Evolutionary conservation across 2,113 vertebrate species (phyloP).

Genomic region (Daboia siamensis): DNA sequence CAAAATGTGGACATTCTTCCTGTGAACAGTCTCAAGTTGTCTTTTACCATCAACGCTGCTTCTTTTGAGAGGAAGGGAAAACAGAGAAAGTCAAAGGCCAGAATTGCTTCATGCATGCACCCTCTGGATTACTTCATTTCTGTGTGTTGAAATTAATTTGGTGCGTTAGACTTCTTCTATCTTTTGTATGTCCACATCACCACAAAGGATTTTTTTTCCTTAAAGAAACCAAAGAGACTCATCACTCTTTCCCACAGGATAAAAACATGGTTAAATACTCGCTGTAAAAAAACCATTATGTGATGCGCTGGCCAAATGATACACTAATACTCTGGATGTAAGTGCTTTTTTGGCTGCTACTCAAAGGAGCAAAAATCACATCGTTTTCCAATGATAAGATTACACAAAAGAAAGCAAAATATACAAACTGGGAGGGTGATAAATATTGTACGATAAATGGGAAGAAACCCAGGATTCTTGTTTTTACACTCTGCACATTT

Average conservation of each 20-base stretch:
- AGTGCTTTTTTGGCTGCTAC: constrained; percentile 80
- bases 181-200: constrained; percentile 67
- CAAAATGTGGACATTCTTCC: neutral
- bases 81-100: constrained; percentile 40
- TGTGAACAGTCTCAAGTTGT: constrained; percentile 21
- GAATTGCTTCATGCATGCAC: constrained; percentile 47
- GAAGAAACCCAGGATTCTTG: constrained; percentile 59
- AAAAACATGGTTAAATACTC: constrained; percentile 71
- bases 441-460: constrained; percentile 70
- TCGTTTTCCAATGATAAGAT: constrained; percentile 75
- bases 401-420: constrained; percentile 74
- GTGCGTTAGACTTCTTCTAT: constrained; percentile 63
- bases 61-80: constrained; percentile 36
- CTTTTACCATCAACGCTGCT: constrained; percentile 27
- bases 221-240: constrained; percentile 60
- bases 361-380: constrained; percentile 80
- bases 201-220: constrained; percentile 55
- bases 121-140: constrained; percentile 67
- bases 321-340: constrained; percentile 74
- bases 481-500: constrained; percentile 61
- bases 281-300: constrained; percentile 74
- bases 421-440: constrained; percentile 70
- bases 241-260: constrained; percentile 74
- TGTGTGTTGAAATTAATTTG: constrained; percentile 69
- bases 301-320: constrained; percentile 73